phyloP scores from a whole-genome alignment of 2,888 invertebrate species.

The Drosophila stalkeri region DNA sequence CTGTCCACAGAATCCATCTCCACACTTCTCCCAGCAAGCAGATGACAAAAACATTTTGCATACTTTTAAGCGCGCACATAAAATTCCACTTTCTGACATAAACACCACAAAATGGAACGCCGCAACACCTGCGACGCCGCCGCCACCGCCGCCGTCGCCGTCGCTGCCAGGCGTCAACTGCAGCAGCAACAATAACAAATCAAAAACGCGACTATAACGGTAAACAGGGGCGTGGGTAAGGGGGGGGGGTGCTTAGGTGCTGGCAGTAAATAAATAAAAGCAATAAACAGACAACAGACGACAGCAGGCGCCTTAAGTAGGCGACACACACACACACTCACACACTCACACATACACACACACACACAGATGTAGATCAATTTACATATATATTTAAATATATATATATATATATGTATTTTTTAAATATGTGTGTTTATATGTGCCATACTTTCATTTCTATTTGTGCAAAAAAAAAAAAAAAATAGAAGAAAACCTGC shows the following conservation, averaged over 20 bases:
- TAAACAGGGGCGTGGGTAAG: not conserved
- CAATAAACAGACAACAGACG: slow-evolving; percentile 66
- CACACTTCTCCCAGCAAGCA: not conserved
- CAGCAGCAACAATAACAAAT: slow-evolving; percentile 62
- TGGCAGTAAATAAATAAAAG: slow-evolving; percentile 76
- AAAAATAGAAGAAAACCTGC: not conserved
- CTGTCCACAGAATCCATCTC: not conserved
- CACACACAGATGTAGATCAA: not conserved
- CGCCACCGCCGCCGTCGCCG: not conserved
- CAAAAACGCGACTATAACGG: slow-evolving; percentile 45
- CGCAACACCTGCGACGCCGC: slow-evolving; percentile 69
- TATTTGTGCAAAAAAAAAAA: slow-evolving; percentile 4
- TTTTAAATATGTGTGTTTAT: not conserved
- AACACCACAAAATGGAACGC: slow-evolving; percentile 65
- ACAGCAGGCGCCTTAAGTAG: slow-evolving; percentile 65
- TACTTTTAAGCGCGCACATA: slow-evolving; percentile 74
- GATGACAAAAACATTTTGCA: slow-evolving; percentile 61
- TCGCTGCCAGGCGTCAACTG: slow-evolving; percentile 5
- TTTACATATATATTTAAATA: not conserved
- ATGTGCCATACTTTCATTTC: not conserved
- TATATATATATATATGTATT: no score
- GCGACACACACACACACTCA: slow-evolving; percentile 36
- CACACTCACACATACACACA: slow-evolving; percentile 2
- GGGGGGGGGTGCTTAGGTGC: not conserved
- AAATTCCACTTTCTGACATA: slow-evolving; percentile 76